Base-by-base conservation (phyloP, 2,113 vertebrate genomes). In the Saimiri boliviensis region DNA sequence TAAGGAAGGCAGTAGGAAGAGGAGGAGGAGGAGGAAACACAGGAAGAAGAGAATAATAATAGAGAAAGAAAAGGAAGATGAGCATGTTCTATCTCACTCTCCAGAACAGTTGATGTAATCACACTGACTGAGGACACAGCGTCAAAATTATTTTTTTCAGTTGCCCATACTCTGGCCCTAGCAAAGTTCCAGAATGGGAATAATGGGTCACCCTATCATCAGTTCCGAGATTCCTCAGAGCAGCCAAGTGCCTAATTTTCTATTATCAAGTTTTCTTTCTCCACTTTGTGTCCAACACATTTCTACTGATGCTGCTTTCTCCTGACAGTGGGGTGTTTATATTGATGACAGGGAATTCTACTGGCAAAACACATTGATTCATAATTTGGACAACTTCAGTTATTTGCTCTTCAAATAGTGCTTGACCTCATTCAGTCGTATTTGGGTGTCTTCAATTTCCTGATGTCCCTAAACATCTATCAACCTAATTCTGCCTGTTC, bases 341-440 rank as follows among this genome's bases (percentile, higher is more conserved):
- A 93, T 8, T 8, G 60, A 95, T 96, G 90, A 95, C 92, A 97
- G 84, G 42, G 27, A 68, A 90, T 89, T 52, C 74, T 94, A 52
- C 70, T 77, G 54, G 84, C 49, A 91, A 96, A 96, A 96, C 40
- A 93, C 73, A 95, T 74, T 93, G 93, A 93, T 89, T 94, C 90
- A 92, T 95, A 95, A 97, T 97, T 92, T 81, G 74, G 89, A 94
- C 74, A 97, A 58, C 83, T 94, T 66, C 37, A 30, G 93, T 89
- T 96, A 90, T 97, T 97, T 97, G 92, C 87, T 97, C 80, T 95
- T 74, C 93, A 97, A 96, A 93, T 92, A 90, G 68, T 92, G 70
- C 49, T 96, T 97, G 94, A 88, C 95, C 96, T 91, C 66, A 93
- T 97, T 97, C 96, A 56, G 45, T 97, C 97, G 96, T 88, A 81